Conservation (phyloP, 1,140 invertebrate species). For the Helicoverpa zea region DNA sequence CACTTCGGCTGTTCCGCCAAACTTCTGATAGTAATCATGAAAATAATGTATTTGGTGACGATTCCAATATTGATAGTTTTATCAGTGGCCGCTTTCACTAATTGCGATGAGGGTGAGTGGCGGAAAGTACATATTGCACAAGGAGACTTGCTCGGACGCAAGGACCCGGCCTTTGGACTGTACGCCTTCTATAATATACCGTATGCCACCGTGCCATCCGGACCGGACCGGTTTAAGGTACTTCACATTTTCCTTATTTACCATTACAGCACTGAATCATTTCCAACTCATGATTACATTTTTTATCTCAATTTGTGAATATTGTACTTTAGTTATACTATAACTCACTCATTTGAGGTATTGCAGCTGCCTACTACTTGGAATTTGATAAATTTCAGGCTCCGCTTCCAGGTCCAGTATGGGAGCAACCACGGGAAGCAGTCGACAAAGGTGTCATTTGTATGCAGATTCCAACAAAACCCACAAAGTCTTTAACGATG, state of each 20-base stretch:
- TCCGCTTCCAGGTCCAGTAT: background rate
- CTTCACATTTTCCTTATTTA: constrained; percentile 1
- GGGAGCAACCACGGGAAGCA: constrained; percentile 56
- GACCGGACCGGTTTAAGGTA: constrained; percentile 61
- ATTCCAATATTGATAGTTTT: background rate
- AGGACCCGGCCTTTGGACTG: constrained; percentile 48
- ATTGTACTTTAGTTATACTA: no score
- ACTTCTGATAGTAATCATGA: background rate
- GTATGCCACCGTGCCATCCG: constrained; percentile 65
- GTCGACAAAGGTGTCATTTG: constrained; percentile 58
- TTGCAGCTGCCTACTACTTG: background rate
- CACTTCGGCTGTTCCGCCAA: background rate
- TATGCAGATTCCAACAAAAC: constrained; percentile 47
- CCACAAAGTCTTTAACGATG: background rate
- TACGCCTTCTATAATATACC: constrained; percentile 65
- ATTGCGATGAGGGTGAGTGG: constrained; percentile 4
- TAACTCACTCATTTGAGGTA: no score
- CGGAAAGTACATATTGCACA: constrained; percentile 52
- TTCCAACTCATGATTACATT: no score
- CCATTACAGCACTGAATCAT: background rate
- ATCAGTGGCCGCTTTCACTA: background rate
- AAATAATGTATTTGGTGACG: background rate
- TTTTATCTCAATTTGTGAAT: no score
- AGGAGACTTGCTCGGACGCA: constrained; percentile 62
- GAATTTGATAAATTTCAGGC: background rate